Percentiles rank a stretch among this genome's conserved stretches.
phyloP scores from a whole-genome alignment of 2,113 vertebrate genomes.

The Nannobrachium achirus region DNA sequence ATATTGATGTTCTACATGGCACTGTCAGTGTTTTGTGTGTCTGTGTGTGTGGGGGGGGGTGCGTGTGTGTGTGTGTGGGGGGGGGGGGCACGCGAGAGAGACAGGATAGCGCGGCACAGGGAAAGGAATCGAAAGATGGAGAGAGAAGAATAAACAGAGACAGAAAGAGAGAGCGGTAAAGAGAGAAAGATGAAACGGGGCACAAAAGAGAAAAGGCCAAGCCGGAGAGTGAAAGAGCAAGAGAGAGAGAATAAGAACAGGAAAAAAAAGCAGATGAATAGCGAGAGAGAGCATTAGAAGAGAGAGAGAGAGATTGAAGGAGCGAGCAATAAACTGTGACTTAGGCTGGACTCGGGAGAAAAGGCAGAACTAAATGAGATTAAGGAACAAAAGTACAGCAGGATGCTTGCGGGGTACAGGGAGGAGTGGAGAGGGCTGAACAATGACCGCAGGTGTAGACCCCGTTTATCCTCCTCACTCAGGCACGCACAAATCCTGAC shows the following conservation, averaged over 20 bases:
- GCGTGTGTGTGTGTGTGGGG: background rate
- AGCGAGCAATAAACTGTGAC: background rate
- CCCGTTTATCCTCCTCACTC: constrained; percentile 2
- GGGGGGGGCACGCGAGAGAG: background rate
- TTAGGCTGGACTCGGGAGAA: background rate
- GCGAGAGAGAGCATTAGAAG: constrained; percentile 10
- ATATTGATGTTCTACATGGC: constrained; percentile 11
- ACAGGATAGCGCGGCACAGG: background rate
- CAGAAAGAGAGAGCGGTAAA: constrained; percentile 10
- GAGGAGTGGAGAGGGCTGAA: constrained; percentile 22
- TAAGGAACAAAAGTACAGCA: constrained; percentile 45
- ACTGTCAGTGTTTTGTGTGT: background rate
- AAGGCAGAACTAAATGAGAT: constrained; percentile 52
- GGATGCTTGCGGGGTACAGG: constrained; percentile 11
- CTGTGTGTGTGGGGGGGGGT: too few species aligned
- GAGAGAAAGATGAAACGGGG: constrained; percentile 12
- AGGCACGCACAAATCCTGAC: too few species aligned
- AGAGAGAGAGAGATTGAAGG: background rate
- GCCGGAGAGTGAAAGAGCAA: background rate
- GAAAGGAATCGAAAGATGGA: background rate
- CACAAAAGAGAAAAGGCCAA: background rate
- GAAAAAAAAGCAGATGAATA: constrained; percentile 34
- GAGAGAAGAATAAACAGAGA: background rate
- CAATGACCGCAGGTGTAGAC: constrained; percentile 41
- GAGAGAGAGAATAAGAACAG: constrained; percentile 26